Percentiles rank a stretch among this genome's conserved stretches.
Conservation (phyloP, 2,113 vertebrate species). For the Pituophis catenifer region DNA sequence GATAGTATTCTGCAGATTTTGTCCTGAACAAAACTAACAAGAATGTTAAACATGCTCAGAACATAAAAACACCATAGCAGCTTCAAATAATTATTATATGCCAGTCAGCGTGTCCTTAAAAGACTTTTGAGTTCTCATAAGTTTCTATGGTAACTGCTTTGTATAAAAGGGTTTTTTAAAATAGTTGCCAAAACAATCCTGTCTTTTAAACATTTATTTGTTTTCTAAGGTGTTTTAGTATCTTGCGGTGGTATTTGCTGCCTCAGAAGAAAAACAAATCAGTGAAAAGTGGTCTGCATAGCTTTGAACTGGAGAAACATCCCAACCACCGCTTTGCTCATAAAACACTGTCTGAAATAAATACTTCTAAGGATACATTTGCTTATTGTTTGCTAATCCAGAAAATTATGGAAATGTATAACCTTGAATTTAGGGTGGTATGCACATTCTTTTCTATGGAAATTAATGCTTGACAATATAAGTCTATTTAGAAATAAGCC, state of each 20-base stretch:
- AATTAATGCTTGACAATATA: background rate
- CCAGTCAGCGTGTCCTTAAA: conserved; percentile 22
- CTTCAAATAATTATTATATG: conserved; percentile 20
- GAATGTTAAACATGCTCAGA: conserved; percentile 4
- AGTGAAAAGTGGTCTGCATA: background rate
- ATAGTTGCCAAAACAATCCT: background rate
- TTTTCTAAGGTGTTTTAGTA: background rate
- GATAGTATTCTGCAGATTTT: background rate
- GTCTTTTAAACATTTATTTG: background rate
- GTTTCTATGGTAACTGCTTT: conserved; percentile 23
- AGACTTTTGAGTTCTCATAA: conserved; percentile 14
- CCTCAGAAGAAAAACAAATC: background rate
- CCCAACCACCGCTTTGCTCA: background rate
- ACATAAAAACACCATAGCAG: conserved; percentile 13
- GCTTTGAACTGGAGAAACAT: background rate
- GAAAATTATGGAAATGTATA: background rate
- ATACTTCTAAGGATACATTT: background rate
- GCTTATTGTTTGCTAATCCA: background rate
- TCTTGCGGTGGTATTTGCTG: background rate
- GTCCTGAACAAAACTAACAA: conserved; percentile 2
- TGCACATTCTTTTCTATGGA: background rate
- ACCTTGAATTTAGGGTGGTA: background rate
- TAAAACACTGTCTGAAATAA: background rate
- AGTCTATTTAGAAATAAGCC: background rate
- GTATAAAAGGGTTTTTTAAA: background rate